Percentiles rank a stretch among this genome's conserved stretches.
phyloP scores from a whole-genome alignment of 2,797 vertebrate genomes.

The Pseudochaenichthys georgianus region DNA sequence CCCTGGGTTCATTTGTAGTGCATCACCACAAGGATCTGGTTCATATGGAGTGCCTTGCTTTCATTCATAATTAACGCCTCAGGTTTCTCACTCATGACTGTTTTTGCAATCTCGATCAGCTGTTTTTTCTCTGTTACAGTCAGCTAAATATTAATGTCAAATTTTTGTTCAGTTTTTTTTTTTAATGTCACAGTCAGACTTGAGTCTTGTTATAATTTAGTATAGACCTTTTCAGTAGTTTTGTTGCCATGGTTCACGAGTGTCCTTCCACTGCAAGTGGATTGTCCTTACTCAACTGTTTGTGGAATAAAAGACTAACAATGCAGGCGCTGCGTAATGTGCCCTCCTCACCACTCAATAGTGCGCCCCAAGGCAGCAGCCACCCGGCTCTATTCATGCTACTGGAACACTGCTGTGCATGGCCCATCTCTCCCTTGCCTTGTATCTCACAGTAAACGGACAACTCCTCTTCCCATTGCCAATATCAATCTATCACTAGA shows the following conservation, averaged over 20 bases:
- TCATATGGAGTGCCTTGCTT: slow-evolving; percentile 72
- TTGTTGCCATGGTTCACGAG: not conserved
- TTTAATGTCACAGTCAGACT: slow-evolving; percentile 6
- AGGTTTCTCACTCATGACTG: slow-evolving; percentile 27
- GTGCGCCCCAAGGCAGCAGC: slow-evolving; percentile 67
- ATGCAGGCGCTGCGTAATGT: slow-evolving; percentile 56
- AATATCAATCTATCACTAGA: slow-evolving; percentile 59
- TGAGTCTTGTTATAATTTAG: not conserved
- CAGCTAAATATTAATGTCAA: slow-evolving; percentile 14
- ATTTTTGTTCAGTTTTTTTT: slow-evolving; percentile 20
- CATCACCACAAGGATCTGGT: slow-evolving; percentile 62
- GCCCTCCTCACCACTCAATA: slow-evolving; percentile 62
- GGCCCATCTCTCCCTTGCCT: slow-evolving; percentile 34
- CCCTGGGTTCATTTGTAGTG: slow-evolving; percentile 68
- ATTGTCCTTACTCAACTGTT: slow-evolving; percentile 52
- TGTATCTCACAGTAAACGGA: slow-evolving; percentile 55
- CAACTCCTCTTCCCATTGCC: slow-evolving; percentile 39
- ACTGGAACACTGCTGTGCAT: slow-evolving; percentile 52
- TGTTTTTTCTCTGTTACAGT: slow-evolving; percentile 3
- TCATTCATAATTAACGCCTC: slow-evolving; percentile 79
- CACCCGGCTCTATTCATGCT: slow-evolving; percentile 59
- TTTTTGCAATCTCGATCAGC: slow-evolving; percentile 30
- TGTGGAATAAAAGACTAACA: slow-evolving; percentile 45
- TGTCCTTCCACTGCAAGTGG: slow-evolving; percentile 24
- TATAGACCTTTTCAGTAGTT: not conserved